A percentile compares a stretch with the other conserved stretches of the same genome.
Evolutionary conservation across 2,113 vertebrate species (phyloP).

Genomic region (Mugil cephalus): DNA sequence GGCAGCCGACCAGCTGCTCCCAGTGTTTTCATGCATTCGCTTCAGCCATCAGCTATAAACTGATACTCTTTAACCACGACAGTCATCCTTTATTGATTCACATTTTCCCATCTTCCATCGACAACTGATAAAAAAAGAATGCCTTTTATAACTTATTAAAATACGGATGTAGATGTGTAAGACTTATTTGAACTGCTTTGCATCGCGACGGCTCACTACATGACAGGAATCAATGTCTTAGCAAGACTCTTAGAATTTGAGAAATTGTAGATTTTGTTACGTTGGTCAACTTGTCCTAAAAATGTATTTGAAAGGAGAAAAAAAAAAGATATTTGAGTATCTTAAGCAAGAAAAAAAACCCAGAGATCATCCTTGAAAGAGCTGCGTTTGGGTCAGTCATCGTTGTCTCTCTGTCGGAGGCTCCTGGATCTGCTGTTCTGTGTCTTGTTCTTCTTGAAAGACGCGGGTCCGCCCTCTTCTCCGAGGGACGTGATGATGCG

Average conservation of each 20-base stretch:
- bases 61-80: too few species aligned
- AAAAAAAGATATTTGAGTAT: background rate
- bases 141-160: background rate
- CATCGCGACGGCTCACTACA: background rate
- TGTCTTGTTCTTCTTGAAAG: slow-evolving; percentile 92
- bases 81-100: too few species aligned
- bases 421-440: slow-evolving; percentile 94
- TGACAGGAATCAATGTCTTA: too few species aligned
- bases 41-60: too few species aligned
- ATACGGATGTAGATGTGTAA: slow-evolving; percentile 35
- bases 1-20: slow-evolving; percentile 25
- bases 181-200: slow-evolving; percentile 5
- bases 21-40: background rate
- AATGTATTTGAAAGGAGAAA: background rate
- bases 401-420: slow-evolving; percentile 89
- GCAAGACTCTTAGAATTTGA: too few species aligned
- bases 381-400: slow-evolving; percentile 81
- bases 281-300: slow-evolving; percentile 6
- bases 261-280: too few species aligned
- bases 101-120: too few species aligned
- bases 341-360: background rate
- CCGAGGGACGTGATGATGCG: slow-evolving; percentile 94
- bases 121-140: too few species aligned
- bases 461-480: slow-evolving; percentile 81
- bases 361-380: background rate